These are phyloP conservation scores for Nomada fabriciana DNA, from an alignment of 2,888 invertebrate species.

Conservation along the genomic window DNA sequence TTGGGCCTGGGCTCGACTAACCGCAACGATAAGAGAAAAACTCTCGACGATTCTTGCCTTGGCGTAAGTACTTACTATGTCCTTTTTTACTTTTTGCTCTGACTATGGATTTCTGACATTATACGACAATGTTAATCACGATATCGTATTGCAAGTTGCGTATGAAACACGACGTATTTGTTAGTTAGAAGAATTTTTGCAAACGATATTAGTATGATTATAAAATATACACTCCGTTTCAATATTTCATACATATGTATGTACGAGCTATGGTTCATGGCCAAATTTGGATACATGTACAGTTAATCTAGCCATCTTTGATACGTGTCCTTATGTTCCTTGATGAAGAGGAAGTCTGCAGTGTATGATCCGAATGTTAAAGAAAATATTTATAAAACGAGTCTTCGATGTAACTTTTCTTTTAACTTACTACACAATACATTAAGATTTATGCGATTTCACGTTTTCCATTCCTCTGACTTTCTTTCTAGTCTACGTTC, in stretches of 20 bases:
- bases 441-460: no score
- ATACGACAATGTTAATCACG: no score
- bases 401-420: background rate
- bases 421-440: background rate
- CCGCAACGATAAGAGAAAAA: slow-evolving; percentile 85
- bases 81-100: background rate
- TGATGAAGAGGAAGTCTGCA: slow-evolving; percentile 41
- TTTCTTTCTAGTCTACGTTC: no score
- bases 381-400: slow-evolving; percentile 1
- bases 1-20: slow-evolving; percentile 80
- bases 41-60: slow-evolving; percentile 87
- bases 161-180: no score
- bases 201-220: background rate
- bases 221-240: slow-evolving; percentile 23
- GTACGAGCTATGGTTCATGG: slow-evolving; percentile 23
- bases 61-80: slow-evolving; percentile 82
- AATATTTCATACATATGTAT: slow-evolving; percentile 38
- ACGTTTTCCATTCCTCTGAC: no score
- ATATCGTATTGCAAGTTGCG: no score
- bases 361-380: slow-evolving; percentile 48
- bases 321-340: slow-evolving; percentile 39
- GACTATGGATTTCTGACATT: no score
- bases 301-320: slow-evolving; percentile 48
- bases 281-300: slow-evolving; percentile 47
- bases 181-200: background rate